Evolutionary conservation across 2,888 invertebrate species (phyloP).

Genomic region (Abscondita cerata): DNA sequence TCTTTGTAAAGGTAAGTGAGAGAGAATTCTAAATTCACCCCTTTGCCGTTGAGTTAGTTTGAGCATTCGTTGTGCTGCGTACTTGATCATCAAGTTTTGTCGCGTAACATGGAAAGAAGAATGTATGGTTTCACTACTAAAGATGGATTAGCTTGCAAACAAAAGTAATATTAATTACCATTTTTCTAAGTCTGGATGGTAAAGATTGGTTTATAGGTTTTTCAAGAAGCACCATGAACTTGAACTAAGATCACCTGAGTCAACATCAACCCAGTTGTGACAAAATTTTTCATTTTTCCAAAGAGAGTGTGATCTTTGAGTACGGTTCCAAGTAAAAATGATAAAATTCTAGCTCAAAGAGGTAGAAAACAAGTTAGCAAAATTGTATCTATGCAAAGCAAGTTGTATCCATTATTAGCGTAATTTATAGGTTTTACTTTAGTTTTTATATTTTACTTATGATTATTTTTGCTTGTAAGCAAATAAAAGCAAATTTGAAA

Average conservation of each 20-base stretch:
- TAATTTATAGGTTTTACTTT: too few species aligned
- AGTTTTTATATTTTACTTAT: constrained; percentile 1
- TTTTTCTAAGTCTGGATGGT: constrained; percentile 38
- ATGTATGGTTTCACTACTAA: constrained; percentile 36
- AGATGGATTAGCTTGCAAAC: constrained; percentile 33
- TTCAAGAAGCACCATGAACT: constrained; percentile 6
- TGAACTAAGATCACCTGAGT: constrained; percentile 5
- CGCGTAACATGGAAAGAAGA: constrained; percentile 31
- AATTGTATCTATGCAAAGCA: too few species aligned
- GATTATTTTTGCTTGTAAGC: constrained; percentile 19
- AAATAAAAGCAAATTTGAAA: constrained; percentile 18
- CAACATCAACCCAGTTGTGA: constrained; percentile 13
- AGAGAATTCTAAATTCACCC: too few species aligned
- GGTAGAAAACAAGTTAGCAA: constrained; percentile 33
- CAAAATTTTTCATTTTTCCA: constrained; percentile 10
- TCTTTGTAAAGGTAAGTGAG: too few species aligned
- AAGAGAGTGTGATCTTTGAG: constrained; percentile 4
- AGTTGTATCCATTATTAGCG: too few species aligned
- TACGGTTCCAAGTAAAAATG: constrained; percentile 30
- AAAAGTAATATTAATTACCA: constrained; percentile 31
- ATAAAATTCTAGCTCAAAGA: constrained; percentile 33
- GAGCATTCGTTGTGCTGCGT: too few species aligned
- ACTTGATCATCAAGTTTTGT: too few species aligned
- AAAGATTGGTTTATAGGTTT: constrained; percentile 33
- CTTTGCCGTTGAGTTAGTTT: too few species aligned